Conservation (phyloP, 2,113 vertebrate genomes). For the Girardinichthys multiradiatus region DNA sequence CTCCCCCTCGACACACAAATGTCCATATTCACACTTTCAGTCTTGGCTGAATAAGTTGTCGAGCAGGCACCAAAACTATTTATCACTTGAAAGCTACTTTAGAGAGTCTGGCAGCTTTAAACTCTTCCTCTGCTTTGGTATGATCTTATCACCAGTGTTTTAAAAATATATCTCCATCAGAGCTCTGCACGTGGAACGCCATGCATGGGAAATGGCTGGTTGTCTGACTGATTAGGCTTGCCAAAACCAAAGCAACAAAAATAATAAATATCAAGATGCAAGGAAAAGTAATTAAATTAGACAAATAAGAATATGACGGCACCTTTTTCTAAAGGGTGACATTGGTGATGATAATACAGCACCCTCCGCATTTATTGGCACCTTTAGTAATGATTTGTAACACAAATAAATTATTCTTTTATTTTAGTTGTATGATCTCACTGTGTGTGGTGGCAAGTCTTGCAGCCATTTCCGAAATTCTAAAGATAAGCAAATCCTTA, state of each 20-base stretch:
- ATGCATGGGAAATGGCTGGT: neutral
- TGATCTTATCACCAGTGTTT: neutral
- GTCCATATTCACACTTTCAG: constrained; percentile 29
- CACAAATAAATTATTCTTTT: too few species aligned
- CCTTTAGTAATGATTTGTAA: too few species aligned
- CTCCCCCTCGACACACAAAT: neutral
- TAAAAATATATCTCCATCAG: neutral
- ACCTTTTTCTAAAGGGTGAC: neutral
- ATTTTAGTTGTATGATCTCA: too few species aligned
- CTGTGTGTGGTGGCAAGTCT: too few species aligned
- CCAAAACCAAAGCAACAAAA: neutral
- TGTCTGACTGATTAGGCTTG: neutral
- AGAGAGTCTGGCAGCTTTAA: constrained; percentile 8
- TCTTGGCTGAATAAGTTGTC: constrained; percentile 50
- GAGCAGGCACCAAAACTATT: constrained; percentile 26
- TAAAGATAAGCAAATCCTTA: too few species aligned
- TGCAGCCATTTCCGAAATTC: too few species aligned
- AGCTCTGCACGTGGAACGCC: neutral
- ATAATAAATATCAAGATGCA: neutral
- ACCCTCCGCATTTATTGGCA: too few species aligned
- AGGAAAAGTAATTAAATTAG: neutral
- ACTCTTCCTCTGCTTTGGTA: neutral
- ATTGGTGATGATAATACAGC: neutral
- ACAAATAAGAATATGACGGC: neutral
- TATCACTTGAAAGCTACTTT: constrained; percentile 15